These are phyloP conservation scores for Molossus molossus DNA, from an alignment of 2,797 vertebrate genomes.

Conservation along the genomic window DNA sequence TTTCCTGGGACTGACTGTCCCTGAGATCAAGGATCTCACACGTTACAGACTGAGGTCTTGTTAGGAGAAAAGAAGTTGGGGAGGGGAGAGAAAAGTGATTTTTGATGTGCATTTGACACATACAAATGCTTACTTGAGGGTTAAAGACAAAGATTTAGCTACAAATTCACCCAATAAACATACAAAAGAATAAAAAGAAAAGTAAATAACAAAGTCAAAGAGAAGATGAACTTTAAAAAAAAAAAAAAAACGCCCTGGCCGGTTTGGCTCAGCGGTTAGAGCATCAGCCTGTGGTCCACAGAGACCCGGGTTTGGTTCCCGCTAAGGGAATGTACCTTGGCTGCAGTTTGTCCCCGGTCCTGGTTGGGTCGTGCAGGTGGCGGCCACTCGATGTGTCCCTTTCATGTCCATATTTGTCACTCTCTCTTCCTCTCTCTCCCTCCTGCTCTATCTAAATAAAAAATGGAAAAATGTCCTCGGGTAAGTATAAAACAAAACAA, in stretches of 20 bases:
- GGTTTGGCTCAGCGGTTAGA: too few relatives aligned
- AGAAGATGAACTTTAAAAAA: neutral
- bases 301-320: too few relatives aligned
- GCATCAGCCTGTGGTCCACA: too few relatives aligned
- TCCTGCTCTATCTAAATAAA: neutral
- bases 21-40: neutral
- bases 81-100: neutral
- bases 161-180: neutral
- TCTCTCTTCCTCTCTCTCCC: neutral
- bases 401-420: neutral
- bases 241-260: neutral
- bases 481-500: neutral
- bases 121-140: neutral
- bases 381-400: neutral
- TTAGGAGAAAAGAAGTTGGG: neutral
- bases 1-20: too few relatives aligned
- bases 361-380: neutral
- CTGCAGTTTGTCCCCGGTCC: neutral
- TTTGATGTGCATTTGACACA: neutral
- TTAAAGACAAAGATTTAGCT: neutral
- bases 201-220: neutral
- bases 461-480: neutral
- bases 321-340: neutral
- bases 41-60: accelerated
- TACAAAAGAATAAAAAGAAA: neutral